Evolutionary conservation across 2,797 vertebrate species (phyloP), one percentile per base, ranked within the genome.

Genomic region (Squalus acanthias): DNA sequence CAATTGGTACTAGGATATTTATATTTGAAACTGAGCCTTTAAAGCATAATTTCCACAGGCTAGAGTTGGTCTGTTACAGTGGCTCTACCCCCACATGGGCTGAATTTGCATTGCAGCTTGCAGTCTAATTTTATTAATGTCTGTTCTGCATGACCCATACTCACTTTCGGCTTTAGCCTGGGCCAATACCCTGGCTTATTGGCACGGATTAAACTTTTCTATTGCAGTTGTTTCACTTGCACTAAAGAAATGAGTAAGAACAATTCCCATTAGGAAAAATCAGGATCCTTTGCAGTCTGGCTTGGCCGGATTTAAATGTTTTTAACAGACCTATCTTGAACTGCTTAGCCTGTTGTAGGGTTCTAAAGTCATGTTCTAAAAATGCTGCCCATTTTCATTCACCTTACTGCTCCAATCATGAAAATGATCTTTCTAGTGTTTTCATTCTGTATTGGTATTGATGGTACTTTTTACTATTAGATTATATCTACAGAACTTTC

Each of bases 1-100:
- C 24, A 95, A 76, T 74, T 95, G 26, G 50, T 76, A 57, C 94
- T 95, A n/a, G 29, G 29, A 53, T 70, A 72, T 95, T 95, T 95
- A 57, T 74, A 67, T 33, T 95, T 95, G 10, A 67, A 95, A 57
- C 70, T 60, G 94, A 57, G 39, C 29, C 50, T 74, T 95, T 95
- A 33, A 57, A 72, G 50, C 6, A 17, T 60, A 76, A 74, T 95
- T 57, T 57, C 63, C 24, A 29, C 12, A 72, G 15, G 67, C 12
- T 67, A 6, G 8, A 24, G 50, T 89, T 33, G 12, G 87, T 69
- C 17, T 69, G 2, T 46, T 46, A 69, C 8, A 24, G 6, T 69
- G 8, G 69, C 3, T 8, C 22, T 50, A 85, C 13, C 76, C 76
- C 3, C 13, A 20, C 1, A 69, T 39, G n/a, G 17, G 63, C n/a